Evolutionary conservation across 2,888 invertebrate genomes (phyloP).

Genomic region (Chalcosyrphus nemorum): DNA sequence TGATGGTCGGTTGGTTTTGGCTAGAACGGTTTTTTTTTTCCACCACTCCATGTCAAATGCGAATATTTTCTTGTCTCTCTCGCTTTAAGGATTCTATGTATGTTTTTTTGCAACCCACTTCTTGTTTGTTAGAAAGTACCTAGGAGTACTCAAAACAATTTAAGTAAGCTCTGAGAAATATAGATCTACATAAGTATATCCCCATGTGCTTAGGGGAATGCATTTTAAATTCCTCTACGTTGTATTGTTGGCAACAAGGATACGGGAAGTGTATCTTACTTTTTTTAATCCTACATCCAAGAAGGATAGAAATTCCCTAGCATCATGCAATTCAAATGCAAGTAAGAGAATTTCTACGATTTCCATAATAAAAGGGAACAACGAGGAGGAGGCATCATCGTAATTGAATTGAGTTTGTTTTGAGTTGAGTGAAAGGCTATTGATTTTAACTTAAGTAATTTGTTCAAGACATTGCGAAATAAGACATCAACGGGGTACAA

Average conservation of each 20-base stretch:
- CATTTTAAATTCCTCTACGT: conserved; percentile 40
- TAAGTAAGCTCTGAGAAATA: conserved; percentile 35
- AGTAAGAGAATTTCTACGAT: conserved; percentile 30
- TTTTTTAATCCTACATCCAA: conserved; percentile 36
- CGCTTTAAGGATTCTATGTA: neutral
- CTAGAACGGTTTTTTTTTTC: conserved; percentile 5
- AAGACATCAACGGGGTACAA: conserved; percentile 45
- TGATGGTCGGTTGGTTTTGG: conserved; percentile 7
- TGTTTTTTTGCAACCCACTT: conserved; percentile 8
- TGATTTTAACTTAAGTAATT: conserved; percentile 50
- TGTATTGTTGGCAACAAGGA: conserved; percentile 48
- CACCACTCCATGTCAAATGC: conserved; percentile 22
- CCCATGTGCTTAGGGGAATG: conserved; percentile 1
- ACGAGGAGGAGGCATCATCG: conserved; percentile 40
- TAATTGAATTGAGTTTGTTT: conserved; percentile 45
- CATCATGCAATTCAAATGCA: conserved; percentile 54
- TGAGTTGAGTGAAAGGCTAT: neutral
- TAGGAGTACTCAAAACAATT: conserved; percentile 61
- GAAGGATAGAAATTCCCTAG: conserved; percentile 15
- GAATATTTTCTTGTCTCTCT: neutral
- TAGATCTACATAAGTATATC: conserved; percentile 11
- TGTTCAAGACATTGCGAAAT: conserved; percentile 39
- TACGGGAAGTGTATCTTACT: conserved; percentile 59
- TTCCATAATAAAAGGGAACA: conserved; percentile 15
- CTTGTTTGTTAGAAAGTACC: conserved; percentile 52